Evolutionary conservation across 2,888 invertebrate species (phyloP), one percentile per base, ranked within the genome.

Genomic region (Aleiodes alternator): DNA sequence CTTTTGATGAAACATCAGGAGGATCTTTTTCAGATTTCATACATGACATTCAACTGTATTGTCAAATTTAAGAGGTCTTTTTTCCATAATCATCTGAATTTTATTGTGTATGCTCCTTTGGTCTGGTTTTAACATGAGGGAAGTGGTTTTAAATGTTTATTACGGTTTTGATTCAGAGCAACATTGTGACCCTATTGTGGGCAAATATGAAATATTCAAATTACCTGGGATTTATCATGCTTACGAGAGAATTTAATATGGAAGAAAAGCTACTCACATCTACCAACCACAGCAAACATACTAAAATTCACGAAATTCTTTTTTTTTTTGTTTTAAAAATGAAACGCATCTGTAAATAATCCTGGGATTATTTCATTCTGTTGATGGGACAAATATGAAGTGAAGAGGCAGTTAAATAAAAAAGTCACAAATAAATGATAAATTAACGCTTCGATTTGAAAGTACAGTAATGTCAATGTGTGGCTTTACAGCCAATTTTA

Each of bases 171-270:
- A 75, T 75, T 71, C 66, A 50, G 48, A 71, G 64, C 48, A 71
- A 50, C 50, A 75, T 53, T 71, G 29, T n/a, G 23, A 64, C 48
- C 34, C 71, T 34, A 14, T 43, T 43, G 66, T 55, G 68, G 16
- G 48, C 53, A 71, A 51, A 71, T 70, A 57, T 75, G 34, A 75
- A 75, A 75, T 75, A 71, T 75, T 71, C 51, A 75, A 71, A 66
- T 75, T 68, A 43, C 70, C 50, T 57, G 48, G 57, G 71, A 75
- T 75, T 75, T 75, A 75, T 75, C 50, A 66, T 75, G 75, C 71
- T 75, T 68, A 68, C 66, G 38, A 48, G 48, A 51, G 57, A 43
- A 71, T 75, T 71, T 75, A 71, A 71, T 71, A 66, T 66, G n/a
- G 68, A 31, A 64, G 75, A 66, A 43, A 64, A 48, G 64, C 43